Evolutionary conservation across 2,113 vertebrate genomes (phyloP).

Genomic region (Xenopus borealis): DNA sequence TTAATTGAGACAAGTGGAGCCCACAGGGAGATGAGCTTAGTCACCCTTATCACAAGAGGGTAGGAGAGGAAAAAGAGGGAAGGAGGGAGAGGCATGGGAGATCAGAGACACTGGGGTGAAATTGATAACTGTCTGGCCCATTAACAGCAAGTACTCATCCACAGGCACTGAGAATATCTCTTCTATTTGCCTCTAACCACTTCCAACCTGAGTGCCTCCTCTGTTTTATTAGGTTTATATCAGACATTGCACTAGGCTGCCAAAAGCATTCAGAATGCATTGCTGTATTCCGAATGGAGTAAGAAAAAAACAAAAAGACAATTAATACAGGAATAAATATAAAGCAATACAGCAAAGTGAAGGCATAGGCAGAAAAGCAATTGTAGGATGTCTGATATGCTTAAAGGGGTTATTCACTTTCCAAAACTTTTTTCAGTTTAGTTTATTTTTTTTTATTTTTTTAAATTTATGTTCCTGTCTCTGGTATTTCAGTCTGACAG

Average conservation of each 20-base stretch:
- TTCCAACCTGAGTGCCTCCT: not conserved
- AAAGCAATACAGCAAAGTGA: too few relatives aligned
- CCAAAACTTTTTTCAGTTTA: too few relatives aligned
- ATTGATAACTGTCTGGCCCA: not conserved
- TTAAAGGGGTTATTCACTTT: too few relatives aligned
- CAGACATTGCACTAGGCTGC: not conserved
- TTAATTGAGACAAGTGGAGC: too few relatives aligned
- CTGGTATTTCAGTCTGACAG: too few relatives aligned
- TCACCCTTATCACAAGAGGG: conserved; percentile 2
- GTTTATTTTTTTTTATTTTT: too few relatives aligned
- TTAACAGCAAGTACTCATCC: not conserved
- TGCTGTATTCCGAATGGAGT: too few relatives aligned
- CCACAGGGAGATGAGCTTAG: conserved; percentile 5
- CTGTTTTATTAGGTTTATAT: conserved; percentile 1
- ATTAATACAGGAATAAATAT: too few relatives aligned
- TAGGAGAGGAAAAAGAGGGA: not conserved
- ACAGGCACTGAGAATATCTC: not conserved
- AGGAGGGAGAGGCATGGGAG: not conserved
- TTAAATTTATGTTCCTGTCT: too few relatives aligned
- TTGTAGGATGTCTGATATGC: too few relatives aligned
- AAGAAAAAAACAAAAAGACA: too few relatives aligned
- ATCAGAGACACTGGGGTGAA: not conserved
- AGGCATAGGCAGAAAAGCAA: too few relatives aligned
- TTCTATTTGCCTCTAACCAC: not conserved
- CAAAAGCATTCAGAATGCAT: not conserved